Base-by-base conservation (phyloP, 2,113 vertebrate genomes). In the Alectura lathami region DNA sequence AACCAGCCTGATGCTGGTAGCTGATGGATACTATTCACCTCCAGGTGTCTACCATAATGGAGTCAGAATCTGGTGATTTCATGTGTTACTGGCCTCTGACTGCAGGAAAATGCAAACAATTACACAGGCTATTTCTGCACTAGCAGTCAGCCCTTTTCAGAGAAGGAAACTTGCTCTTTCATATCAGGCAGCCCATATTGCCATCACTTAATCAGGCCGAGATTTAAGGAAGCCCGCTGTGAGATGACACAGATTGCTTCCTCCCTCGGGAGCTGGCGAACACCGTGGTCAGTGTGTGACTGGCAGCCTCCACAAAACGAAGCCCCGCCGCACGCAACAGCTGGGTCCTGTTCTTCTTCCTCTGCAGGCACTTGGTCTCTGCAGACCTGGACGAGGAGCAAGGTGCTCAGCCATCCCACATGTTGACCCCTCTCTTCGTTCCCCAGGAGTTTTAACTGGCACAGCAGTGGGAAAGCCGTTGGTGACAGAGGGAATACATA, bases 161-260 rank as follows among this genome's bases (percentile, higher is more conserved):
- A 88, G 68, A 67, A 88, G 50, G 89, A 76, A 48, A 51, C 51
- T 56, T 48, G 17, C 87, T 91, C 78, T 85, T 86, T 94, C 57
- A 18, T 63, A 79, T 47, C 22, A 2, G 75, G 89, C 75, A 85
- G 91, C 91, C 87, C 95, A 93, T 95, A 93, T 83, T 95, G 93
- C 64, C 88, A 60, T 24, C 0, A 11, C 89, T 94, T 97, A 91
- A 96, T 95, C 94, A 96, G 91, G 91, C 64, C 3, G 64, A 88
- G 95, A 68, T 95, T 91, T 88, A 88, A 91, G 88, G 93, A 77
- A 92, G 78, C 93, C 93, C 1, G 56, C 93, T 96, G 93, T 75
- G 94, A 95, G 91, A 77, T 95, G 94, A 95, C 95, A 96, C 91
- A 96, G 95, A 95, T 96, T 91, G 82, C 50, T 89, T 34, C 50